Percentiles rank a stretch among this genome's conserved stretches.
phyloP scores from a whole-genome alignment of 2,888 invertebrate species.

The Chrysolina haemoptera region DNA sequence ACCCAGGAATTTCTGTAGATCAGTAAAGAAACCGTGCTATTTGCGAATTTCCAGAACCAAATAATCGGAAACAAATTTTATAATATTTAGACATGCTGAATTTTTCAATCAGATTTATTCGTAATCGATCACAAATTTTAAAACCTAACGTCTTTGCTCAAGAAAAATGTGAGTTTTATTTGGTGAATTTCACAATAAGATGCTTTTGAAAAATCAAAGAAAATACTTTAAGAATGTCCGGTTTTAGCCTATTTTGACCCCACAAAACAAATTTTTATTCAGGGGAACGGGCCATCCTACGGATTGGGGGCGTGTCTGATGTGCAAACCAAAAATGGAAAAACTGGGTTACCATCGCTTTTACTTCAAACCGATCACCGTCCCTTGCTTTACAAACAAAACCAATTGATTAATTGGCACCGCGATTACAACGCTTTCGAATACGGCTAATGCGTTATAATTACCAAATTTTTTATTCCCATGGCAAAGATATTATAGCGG shows the following conservation, averaged over 20 bases:
- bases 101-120: no score
- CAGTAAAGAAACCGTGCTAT: no score
- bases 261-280: not conserved
- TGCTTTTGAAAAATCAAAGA: not conserved
- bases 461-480: not conserved
- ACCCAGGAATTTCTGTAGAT: no score
- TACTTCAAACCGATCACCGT: not conserved
- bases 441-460: not conserved
- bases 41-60: no score
- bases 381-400: not conserved
- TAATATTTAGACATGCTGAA: no score
- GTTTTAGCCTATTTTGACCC: not conserved
- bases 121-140: not conserved
- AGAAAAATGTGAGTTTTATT: not conserved
- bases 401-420: not conserved
- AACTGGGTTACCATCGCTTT: not conserved
- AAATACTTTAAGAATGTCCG: not conserved
- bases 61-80: no score
- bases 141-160: not conserved
- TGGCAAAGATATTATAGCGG: not conserved
- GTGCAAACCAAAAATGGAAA: not conserved
- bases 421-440: not conserved
- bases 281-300: not conserved
- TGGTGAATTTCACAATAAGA: not conserved
- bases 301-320: not conserved